A percentile compares a stretch with the other conserved stretches of the same genome.
These are phyloP conservation scores for Eupithecia exiguata DNA, from an alignment of 2,888 invertebrate genomes.

Conservation along the genomic window DNA sequence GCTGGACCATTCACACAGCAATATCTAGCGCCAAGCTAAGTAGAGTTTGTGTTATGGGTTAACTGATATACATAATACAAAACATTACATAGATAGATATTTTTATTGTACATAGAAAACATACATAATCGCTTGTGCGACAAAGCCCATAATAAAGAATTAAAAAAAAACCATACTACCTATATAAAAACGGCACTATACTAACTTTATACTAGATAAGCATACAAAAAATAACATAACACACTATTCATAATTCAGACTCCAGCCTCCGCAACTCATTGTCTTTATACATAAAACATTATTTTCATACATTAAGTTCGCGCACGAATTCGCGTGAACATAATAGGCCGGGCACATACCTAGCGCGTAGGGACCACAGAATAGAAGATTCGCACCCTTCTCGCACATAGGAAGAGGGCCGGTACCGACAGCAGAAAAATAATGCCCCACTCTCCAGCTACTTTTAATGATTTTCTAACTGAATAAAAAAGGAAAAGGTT, in stretches of 20 bases:
- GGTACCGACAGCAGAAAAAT: slow-evolving; percentile 34
- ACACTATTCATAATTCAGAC: background rate
- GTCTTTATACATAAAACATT: background rate
- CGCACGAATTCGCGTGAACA: background rate
- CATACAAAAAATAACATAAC: background rate
- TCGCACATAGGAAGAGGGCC: background rate
- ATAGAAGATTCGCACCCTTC: slow-evolving; percentile 14
- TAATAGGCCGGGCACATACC: slow-evolving; percentile 19
- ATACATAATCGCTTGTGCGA: no score
- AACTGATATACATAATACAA: no score
- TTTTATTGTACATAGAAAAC: no score
- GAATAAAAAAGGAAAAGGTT: no score
- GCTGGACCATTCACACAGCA: no score
- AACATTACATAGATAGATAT: no score
- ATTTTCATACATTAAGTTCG: background rate
- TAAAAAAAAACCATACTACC: no score
- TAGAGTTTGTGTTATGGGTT: no score
- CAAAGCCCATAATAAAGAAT: no score
- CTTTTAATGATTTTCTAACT: no score
- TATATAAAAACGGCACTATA: no score
- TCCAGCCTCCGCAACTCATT: slow-evolving; percentile 3
- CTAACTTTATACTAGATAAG: background rate
- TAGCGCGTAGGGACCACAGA: background rate
- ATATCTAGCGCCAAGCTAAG: no score
- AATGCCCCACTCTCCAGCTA: background rate